Percentiles rank a stretch among this genome's conserved stretches.
Conservation (phyloP, 2,888 invertebrate species). For the Steromphala cineraria region DNA sequence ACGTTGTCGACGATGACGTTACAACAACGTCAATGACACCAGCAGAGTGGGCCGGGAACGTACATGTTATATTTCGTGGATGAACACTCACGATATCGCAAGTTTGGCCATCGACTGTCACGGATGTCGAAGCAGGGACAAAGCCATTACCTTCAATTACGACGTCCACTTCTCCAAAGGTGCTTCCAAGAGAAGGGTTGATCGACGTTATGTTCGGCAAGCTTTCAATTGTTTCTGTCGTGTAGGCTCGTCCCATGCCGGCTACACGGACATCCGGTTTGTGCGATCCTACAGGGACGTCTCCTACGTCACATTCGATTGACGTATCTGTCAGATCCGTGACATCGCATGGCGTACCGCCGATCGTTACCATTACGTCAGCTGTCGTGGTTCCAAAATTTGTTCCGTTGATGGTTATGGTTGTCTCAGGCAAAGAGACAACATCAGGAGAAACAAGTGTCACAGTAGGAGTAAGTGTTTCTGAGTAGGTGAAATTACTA, state of each 20-base stretch:
- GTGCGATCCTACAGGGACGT: slow-evolving; percentile 50
- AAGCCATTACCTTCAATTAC: slow-evolving; percentile 52
- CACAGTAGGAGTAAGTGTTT: slow-evolving; percentile 41
- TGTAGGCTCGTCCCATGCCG: slow-evolving; percentile 42
- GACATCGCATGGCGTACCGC: slow-evolving; percentile 40
- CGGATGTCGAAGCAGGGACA: slow-evolving; percentile 22
- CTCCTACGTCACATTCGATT: slow-evolving; percentile 57
- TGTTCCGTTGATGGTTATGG: slow-evolving; percentile 57
- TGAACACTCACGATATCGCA: neutral
- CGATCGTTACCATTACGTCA: slow-evolving; percentile 56
- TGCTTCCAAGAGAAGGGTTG: slow-evolving; percentile 44
- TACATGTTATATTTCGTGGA: slow-evolving; percentile 21
- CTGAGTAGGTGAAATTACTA: slow-evolving; percentile 36
- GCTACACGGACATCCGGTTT: slow-evolving; percentile 44
- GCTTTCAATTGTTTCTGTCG: slow-evolving; percentile 42
- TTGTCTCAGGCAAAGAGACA: slow-evolving; percentile 32
- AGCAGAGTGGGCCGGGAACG: slow-evolving; percentile 35
- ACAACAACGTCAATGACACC: slow-evolving; percentile 42
- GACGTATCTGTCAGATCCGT: slow-evolving; percentile 40
- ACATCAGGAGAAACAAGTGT: slow-evolving; percentile 41
- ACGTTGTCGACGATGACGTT: slow-evolving; percentile 43
- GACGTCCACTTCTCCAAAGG: slow-evolving; percentile 33
- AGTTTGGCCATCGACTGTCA: slow-evolving; percentile 14
- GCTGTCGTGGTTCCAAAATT: slow-evolving; percentile 49
- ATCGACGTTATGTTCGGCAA: slow-evolving; percentile 35